Evolutionary conservation across 2,888 invertebrate species (phyloP).

Genomic region (Chrysomela aeneicollis): DNA sequence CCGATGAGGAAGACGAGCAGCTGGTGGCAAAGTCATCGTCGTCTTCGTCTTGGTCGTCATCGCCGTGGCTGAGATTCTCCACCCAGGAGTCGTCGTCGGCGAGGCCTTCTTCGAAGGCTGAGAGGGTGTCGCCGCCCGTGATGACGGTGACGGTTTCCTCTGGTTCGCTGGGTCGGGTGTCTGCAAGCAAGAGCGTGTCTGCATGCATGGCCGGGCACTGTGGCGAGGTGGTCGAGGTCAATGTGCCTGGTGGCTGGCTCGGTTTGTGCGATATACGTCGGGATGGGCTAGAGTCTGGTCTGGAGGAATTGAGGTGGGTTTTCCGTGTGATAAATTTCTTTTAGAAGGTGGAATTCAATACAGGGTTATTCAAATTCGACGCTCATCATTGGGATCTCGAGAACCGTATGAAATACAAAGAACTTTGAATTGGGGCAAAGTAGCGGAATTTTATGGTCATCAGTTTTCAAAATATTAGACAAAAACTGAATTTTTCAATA

Average conservation of each 20-base stretch:
- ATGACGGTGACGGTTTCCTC: slow-evolving; percentile 74
- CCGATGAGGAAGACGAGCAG: slow-evolving; percentile 72
- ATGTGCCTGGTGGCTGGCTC: not conserved
- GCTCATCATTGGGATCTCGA: too few species aligned
- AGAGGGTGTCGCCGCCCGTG: slow-evolving; percentile 74
- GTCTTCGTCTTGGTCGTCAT: slow-evolving; percentile 72
- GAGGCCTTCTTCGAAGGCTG: slow-evolving; percentile 83
- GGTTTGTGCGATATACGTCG: not conserved
- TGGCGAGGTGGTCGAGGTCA: slow-evolving; percentile 1
- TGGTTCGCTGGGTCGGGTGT: slow-evolving; percentile 51
- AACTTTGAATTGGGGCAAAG: too few species aligned
- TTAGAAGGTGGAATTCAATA: too few species aligned
- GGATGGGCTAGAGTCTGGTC: not conserved
- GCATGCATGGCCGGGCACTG: slow-evolving; percentile 25
- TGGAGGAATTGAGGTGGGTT: not conserved
- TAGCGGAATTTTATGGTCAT: too few species aligned
- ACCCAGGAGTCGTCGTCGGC: slow-evolving; percentile 94
- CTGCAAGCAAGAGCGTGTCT: slow-evolving; percentile 47
- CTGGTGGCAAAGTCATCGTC: slow-evolving; percentile 62
- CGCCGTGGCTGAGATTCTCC: slow-evolving; percentile 84
- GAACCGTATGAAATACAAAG: too few species aligned
- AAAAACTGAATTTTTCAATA: too few species aligned
- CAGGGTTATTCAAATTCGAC: too few species aligned
- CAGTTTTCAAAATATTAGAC: too few species aligned
- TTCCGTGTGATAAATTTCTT: not conserved